A percentile compares a stretch with the other conserved stretches of the same genome.
Evolutionary conservation across 1,140 invertebrate genomes (phyloP).

Genomic region (Drosophila repleta): DNA sequence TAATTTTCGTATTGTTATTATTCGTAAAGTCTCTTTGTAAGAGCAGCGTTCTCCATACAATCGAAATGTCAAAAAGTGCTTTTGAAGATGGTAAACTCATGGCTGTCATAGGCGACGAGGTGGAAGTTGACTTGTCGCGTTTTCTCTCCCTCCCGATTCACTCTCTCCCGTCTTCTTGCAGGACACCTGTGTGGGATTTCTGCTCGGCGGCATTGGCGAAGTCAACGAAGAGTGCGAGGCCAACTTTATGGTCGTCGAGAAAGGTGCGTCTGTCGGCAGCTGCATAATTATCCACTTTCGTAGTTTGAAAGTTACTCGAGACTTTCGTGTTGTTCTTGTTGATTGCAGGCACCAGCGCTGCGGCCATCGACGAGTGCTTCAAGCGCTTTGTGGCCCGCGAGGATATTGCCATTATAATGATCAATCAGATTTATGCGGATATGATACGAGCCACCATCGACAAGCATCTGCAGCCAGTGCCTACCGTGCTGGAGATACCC

Average conservation of each 20-base stretch:
- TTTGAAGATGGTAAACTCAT: slow-evolving; percentile 33
- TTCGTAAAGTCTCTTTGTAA: not conserved
- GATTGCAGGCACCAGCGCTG: slow-evolving; percentile 93
- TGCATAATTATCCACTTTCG: not conserved
- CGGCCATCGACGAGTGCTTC: slow-evolving; percentile 98
- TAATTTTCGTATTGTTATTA: not conserved
- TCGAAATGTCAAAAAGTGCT: slow-evolving; percentile 43
- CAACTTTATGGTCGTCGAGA: slow-evolving; percentile 99
- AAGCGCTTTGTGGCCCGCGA: slow-evolving; percentile 96
- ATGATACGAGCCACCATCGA: slow-evolving; percentile 98
- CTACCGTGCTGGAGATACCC: slow-evolving; percentile 99
- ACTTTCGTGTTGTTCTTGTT: slow-evolving; percentile 58
- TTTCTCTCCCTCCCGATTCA: not conserved
- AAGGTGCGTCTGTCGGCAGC: slow-evolving; percentile 89
- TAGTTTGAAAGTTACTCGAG: not conserved
- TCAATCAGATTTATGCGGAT: slow-evolving; percentile 99
- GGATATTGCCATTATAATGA: slow-evolving; percentile 99
- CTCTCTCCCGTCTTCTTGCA: slow-evolving; percentile 78
- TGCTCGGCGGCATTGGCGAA: slow-evolving; percentile 98
- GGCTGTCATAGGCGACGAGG: slow-evolving; percentile 70
- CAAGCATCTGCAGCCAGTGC: slow-evolving; percentile 94
- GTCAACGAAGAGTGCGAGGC: slow-evolving; percentile 98
- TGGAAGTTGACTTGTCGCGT: not conserved
- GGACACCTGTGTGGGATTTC: slow-evolving; percentile 99
- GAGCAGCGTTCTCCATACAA: not conserved